These are phyloP conservation scores for Oryzias melastigma DNA, from an alignment of 2,113 vertebrate species.

Conservation along the genomic window DNA sequence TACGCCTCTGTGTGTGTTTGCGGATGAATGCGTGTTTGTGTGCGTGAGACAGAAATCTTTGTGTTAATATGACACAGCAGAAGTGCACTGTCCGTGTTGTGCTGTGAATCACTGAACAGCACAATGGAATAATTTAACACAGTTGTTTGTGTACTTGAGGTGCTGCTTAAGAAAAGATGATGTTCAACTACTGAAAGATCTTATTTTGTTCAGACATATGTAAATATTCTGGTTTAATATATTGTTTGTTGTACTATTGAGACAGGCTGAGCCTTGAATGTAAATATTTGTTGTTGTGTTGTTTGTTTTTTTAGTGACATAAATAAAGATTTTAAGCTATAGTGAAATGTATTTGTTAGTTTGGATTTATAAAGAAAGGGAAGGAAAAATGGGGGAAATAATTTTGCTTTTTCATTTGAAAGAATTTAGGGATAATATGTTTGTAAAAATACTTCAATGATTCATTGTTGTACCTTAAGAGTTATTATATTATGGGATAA, in stretches of 20 bases:
- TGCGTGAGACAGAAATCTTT: constrained; percentile 13
- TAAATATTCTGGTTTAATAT: constrained; percentile 50
- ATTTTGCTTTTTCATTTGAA: background rate
- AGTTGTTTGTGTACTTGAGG: constrained; percentile 29
- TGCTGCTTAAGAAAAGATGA: constrained; percentile 25
- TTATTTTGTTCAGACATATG: constrained; percentile 40
- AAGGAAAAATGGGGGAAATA: no score
- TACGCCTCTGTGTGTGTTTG: constrained; percentile 32
- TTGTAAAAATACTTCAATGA: no score
- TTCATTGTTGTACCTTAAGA: no score
- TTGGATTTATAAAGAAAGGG: no score
- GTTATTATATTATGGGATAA: no score
- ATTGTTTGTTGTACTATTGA: constrained; percentile 46
- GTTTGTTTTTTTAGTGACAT: constrained; percentile 32
- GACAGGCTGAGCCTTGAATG: constrained; percentile 76
- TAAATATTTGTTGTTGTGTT: constrained; percentile 26
- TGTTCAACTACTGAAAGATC: constrained; percentile 65
- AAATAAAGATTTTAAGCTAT: constrained; percentile 60
- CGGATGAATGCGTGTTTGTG: constrained; percentile 25
- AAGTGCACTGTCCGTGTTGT: constrained; percentile 39
- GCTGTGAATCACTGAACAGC: constrained; percentile 63
- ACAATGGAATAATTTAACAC: constrained; percentile 23
- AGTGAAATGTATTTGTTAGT: constrained; percentile 8
- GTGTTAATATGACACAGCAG: constrained; percentile 31
- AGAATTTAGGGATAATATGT: no score